Conservation (phyloP, 1,140 invertebrate species). For the Ostrea denselamellosa region DNA sequence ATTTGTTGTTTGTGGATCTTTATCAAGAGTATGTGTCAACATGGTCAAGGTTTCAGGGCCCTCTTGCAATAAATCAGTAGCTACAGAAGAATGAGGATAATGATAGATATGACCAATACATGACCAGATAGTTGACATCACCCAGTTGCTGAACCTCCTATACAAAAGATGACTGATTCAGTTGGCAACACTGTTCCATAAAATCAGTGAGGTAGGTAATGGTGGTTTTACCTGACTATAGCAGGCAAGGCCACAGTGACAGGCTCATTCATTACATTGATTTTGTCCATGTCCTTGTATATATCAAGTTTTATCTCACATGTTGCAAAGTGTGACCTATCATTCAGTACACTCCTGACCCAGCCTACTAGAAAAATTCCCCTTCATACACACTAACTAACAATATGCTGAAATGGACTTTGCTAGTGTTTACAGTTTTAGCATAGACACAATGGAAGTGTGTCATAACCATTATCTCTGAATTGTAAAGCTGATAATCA, state of each 20-base stretch:
- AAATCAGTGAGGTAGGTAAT: not conserved
- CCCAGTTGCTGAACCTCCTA: not conserved
- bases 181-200: not conserved
- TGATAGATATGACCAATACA: not conserved
- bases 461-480: too few species aligned
- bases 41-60: not conserved
- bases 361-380: not conserved
- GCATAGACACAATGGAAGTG: too few species aligned
- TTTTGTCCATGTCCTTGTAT: not conserved
- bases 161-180: not conserved
- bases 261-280: not conserved
- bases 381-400: not conserved
- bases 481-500: too few species aligned
- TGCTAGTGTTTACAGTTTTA: too few species aligned
- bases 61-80: not conserved
- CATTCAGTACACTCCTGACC: not conserved
- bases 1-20: not conserved
- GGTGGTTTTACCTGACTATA: not conserved
- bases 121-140: not conserved
- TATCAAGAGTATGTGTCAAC: not conserved
- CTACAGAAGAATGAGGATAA: not conserved
- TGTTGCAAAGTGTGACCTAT: constrained; percentile 9
- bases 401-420: too few species aligned
- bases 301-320: not conserved
- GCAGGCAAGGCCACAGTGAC: not conserved